These are phyloP conservation scores for Phalloptychus januarius DNA, from an alignment of 2,797 vertebrate genomes.

Conservation along the genomic window DNA sequence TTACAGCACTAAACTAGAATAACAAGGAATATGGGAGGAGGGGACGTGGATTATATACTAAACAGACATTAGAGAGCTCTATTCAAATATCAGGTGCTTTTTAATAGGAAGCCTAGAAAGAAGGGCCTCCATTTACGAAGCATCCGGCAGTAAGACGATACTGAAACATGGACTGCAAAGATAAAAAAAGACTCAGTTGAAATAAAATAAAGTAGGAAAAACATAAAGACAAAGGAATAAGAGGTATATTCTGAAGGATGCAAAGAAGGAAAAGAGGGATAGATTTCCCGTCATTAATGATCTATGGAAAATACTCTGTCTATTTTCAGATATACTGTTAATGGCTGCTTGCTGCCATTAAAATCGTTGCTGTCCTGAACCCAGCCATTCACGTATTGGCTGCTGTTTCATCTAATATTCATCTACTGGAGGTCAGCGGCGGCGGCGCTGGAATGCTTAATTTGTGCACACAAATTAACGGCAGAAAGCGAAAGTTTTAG, in stretches of 20 bases:
- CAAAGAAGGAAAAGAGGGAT: conserved; percentile 73
- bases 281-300: conserved; percentile 85
- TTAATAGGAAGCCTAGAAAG: conserved; percentile 48
- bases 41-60: conserved; percentile 80
- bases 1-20: conserved; percentile 94
- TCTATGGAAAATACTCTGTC: conserved; percentile 84
- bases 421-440: conserved; percentile 75
- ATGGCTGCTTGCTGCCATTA: conserved; percentile 83
- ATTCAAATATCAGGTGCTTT: conserved; percentile 68
- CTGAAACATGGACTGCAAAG: conserved; percentile 25
- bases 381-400: conserved; percentile 79
- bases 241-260: conserved; percentile 70
- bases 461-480: conserved; percentile 66
- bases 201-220: conserved; percentile 65
- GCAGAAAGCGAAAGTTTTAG: conserved; percentile 34
- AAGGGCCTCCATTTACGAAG: conserved; percentile 23
- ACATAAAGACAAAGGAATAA: conserved; percentile 58
- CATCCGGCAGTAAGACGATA: conserved; percentile 32
- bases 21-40: conserved; percentile 93
- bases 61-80: conserved; percentile 72
- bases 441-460: conserved; percentile 62
- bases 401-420: conserved; percentile 81
- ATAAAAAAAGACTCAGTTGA: conserved; percentile 54
- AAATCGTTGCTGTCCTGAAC: conserved; percentile 82
- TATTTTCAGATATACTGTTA: conserved; percentile 84